phyloP scores from a whole-genome alignment of 2,113 vertebrate species.

The Sciurus niger region DNA sequence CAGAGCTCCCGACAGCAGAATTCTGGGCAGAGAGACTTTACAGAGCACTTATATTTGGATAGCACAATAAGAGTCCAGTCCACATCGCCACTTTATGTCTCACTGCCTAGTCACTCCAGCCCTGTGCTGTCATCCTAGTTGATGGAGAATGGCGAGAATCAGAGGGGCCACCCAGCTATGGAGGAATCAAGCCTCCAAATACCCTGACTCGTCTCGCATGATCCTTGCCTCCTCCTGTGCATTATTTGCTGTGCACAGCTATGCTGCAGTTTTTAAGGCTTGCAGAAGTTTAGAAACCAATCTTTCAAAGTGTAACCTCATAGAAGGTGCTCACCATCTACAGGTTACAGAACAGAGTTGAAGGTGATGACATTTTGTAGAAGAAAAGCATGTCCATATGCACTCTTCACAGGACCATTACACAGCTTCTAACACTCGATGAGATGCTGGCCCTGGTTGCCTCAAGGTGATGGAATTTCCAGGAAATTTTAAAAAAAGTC shows the following conservation, averaged over 20 bases:
- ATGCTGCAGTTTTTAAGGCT: neutral
- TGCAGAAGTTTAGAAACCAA: neutral
- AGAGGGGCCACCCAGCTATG: neutral
- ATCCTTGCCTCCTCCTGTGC: neutral
- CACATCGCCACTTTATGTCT: neutral
- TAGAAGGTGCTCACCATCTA: neutral
- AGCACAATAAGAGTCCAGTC: neutral
- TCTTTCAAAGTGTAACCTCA: neutral
- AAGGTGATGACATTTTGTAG: neutral
- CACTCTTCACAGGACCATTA: neutral
- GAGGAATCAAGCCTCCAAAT: neutral
- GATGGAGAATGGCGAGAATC: neutral
- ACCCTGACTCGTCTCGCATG: neutral
- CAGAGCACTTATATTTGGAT: neutral
- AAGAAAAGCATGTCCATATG: neutral
- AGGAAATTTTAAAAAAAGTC: neutral
- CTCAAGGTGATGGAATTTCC: neutral
- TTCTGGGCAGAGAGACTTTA: neutral
- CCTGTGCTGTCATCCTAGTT: neutral
- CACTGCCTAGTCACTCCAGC: neutral
- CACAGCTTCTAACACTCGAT: neutral
- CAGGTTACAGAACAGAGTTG: neutral
- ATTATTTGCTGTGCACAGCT: neutral
- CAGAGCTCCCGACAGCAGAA: neutral
- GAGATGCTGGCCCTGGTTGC: neutral